phyloP scores from a whole-genome alignment of 2,797 vertebrate genomes.

The Percopsis omiscomaycus region DNA sequence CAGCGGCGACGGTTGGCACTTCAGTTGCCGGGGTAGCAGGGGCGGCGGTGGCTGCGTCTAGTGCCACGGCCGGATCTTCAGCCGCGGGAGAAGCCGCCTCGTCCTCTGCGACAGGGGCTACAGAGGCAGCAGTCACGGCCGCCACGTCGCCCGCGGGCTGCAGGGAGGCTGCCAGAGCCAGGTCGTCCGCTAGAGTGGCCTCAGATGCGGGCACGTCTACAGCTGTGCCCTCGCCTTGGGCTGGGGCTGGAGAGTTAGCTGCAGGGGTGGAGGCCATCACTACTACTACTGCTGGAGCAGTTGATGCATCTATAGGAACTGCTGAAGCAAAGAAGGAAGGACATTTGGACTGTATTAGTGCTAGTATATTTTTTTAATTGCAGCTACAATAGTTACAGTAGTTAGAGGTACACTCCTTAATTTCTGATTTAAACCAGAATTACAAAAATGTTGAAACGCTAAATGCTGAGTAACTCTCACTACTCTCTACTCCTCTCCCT shows the following conservation, averaged over 20 bases:
- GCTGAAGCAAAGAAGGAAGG: constrained; percentile 28
- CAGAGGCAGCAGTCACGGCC: constrained; percentile 30
- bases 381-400: no score
- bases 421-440: no score
- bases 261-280: constrained; percentile 55
- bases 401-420: no score
- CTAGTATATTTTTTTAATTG: no score
- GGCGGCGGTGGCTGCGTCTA: constrained; percentile 5
- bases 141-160: constrained; percentile 34
- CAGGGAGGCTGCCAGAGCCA: constrained; percentile 26
- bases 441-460: no score
- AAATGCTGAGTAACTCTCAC: no score
- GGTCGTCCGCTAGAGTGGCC: constrained; percentile 18
- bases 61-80: constrained; percentile 21
- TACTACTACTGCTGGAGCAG: constrained; percentile 57
- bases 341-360: neutral
- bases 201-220: constrained; percentile 57
- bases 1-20: neutral
- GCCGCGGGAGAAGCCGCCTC: constrained; percentile 18
- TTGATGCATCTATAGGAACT: constrained; percentile 50
- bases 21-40: constrained; percentile 1
- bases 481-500: no score
- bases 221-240: constrained; percentile 45
- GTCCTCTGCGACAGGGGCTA: constrained; percentile 30
- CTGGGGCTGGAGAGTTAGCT: constrained; percentile 23